Percentiles rank a stretch among this genome's conserved stretches.
phyloP scores from a whole-genome alignment of 2,888 invertebrate genomes.

The Melinopterus prodromus region DNA sequence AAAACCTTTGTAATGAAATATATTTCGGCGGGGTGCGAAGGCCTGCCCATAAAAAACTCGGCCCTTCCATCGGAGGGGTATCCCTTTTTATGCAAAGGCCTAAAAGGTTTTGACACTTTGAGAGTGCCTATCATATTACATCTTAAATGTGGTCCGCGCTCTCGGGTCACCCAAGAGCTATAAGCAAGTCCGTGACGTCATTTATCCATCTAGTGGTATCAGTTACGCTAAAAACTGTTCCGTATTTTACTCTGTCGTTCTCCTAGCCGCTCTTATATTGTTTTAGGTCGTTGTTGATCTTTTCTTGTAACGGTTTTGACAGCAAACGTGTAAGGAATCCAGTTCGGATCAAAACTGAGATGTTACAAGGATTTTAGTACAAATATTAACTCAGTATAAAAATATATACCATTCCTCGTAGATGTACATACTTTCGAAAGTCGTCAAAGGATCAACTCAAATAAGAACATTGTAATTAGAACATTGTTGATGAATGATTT shows the following conservation, averaged over 20 bases:
- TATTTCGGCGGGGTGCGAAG: not conserved
- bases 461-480: too few relatives aligned
- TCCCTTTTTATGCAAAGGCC: not conserved
- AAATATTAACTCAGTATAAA: too few relatives aligned
- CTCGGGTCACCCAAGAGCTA: not conserved
- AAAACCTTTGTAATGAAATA: slow-evolving; percentile 4
- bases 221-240: not conserved
- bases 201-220: not conserved
- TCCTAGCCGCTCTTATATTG: not conserved
- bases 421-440: too few relatives aligned
- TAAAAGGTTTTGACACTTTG: slow-evolving; percentile 4
- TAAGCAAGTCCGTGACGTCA: not conserved
- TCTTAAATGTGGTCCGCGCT: not conserved
- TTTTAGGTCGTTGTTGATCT: too few relatives aligned
- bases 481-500: too few relatives aligned
- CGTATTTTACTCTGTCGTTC: not conserved
- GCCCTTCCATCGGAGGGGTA: not conserved
- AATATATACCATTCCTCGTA: too few relatives aligned
- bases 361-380: too few relatives aligned
- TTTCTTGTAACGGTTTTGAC: too few relatives aligned
- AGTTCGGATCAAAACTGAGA: too few relatives aligned
- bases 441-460: too few relatives aligned
- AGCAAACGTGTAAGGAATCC: too few relatives aligned
- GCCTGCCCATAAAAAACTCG: not conserved
- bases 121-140: slow-evolving; percentile 4